These are phyloP conservation scores for Stenurella melanura DNA, from an alignment of 2,888 invertebrate genomes.

Conservation along the genomic window DNA sequence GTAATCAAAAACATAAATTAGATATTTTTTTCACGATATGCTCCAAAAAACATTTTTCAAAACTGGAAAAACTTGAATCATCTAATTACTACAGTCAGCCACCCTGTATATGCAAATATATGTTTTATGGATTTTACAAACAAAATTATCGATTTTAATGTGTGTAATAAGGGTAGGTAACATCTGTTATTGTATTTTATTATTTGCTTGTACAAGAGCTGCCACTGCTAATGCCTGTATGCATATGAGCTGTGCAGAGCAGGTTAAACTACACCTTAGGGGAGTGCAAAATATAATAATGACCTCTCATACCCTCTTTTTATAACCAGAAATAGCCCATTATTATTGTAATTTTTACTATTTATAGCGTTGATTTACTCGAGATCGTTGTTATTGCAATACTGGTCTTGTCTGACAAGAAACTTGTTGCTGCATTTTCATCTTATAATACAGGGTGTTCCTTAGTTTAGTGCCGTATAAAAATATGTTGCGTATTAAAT, in stretches of 20 bases:
- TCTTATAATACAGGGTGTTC: not conserved
- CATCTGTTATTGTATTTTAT: constrained; percentile 13
- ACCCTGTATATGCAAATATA: not conserved
- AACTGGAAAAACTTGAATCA: too few species aligned
- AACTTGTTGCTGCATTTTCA: constrained; percentile 18
- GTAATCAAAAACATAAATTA: too few species aligned
- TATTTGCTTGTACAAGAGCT: constrained; percentile 25
- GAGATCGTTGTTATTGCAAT: constrained; percentile 29
- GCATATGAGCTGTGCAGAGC: constrained; percentile 30
- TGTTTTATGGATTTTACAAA: not conserved
- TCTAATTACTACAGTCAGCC: too few species aligned
- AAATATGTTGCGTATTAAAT: too few species aligned
- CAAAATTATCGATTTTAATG: not conserved
- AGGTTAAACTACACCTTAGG: constrained; percentile 46
- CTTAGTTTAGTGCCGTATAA: not conserved
- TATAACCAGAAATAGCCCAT: constrained; percentile 58
- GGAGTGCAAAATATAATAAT: constrained; percentile 53
- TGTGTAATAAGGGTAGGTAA: not conserved
- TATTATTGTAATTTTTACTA: constrained; percentile 56
- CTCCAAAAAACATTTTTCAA: too few species aligned
- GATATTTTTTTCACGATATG: too few species aligned
- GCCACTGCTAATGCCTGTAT: constrained; percentile 31
- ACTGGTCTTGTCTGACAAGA: constrained; percentile 27
- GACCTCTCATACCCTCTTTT: constrained; percentile 59
- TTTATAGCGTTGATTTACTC: constrained; percentile 47